phyloP scores from a whole-genome alignment of 2,113 vertebrate species.

The Argyrosomus japonicus region DNA sequence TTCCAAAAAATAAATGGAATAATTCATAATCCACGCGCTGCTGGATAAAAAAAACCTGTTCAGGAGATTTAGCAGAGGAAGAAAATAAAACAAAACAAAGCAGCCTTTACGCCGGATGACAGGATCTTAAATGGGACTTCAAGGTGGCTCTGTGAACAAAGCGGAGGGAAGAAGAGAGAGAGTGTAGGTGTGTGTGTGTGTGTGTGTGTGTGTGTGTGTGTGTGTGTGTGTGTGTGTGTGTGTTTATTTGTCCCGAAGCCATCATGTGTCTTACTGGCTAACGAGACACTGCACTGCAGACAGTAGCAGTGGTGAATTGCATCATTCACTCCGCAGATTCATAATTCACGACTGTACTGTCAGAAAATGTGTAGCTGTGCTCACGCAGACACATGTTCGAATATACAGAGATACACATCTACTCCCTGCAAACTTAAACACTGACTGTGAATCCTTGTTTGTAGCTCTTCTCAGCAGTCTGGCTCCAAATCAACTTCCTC shows the following conservation, averaged over 20 bases:
- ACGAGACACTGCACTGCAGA: constrained; percentile 10
- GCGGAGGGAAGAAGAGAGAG: not conserved
- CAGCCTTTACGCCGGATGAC: not conserved
- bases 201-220: not conserved
- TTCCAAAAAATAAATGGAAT: constrained; percentile 16
- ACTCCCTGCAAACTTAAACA: not conserved
- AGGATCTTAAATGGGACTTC: not conserved
- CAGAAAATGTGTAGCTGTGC: not conserved
- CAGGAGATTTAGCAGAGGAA: not conserved
- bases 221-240: not conserved
- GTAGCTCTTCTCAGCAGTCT: constrained; percentile 25
- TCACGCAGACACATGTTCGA: not conserved
- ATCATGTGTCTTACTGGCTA: not conserved
- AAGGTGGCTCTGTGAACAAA: not conserved
- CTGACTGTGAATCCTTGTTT: constrained; percentile 31
- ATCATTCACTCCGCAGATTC: constrained; percentile 4
- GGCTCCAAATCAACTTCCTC: constrained; percentile 46
- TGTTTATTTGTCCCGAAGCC: not conserved
- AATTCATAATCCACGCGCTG: constrained; percentile 16
- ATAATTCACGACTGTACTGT: constrained; percentile 5
- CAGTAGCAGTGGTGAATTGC: constrained; percentile 12
- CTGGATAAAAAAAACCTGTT: not conserved
- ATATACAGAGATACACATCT: not conserved
- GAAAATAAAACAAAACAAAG: constrained; percentile 8
- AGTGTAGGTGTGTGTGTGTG: not conserved